Percentiles rank a stretch among this genome's conserved stretches.
Evolutionary conservation across 2,797 vertebrate genomes (phyloP).

Genomic region (Sebastes steindachneri): DNA sequence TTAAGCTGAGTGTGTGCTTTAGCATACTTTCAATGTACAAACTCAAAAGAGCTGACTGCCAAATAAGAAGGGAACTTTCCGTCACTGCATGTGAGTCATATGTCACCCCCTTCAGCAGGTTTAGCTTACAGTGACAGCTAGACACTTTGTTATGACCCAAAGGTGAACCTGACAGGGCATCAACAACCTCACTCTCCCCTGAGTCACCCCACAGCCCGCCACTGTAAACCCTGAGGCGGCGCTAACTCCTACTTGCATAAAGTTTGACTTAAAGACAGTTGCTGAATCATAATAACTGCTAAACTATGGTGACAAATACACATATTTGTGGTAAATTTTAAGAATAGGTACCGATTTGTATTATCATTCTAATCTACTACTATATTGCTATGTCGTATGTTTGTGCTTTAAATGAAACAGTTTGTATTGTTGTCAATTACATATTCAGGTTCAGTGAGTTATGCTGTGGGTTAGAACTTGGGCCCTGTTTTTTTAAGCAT

Average conservation of each 20-base stretch:
- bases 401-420: neutral
- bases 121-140: constrained; percentile 52
- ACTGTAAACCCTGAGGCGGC: constrained; percentile 23
- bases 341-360: neutral
- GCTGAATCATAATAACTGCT: constrained; percentile 4
- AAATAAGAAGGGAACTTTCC: constrained; percentile 25
- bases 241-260: constrained; percentile 6
- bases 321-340: neutral
- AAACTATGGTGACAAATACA: neutral
- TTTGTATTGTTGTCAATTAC: too few species aligned
- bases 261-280: constrained; percentile 8
- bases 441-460: neutral
- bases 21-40: neutral
- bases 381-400: neutral
- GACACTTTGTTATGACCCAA: constrained; percentile 57
- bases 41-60: constrained; percentile 47
- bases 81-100: constrained; percentile 47
- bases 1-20: neutral
- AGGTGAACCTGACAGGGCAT: constrained; percentile 59
- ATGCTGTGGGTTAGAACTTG: neutral
- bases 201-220: constrained; percentile 55
- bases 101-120: constrained; percentile 39
- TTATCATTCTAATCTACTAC: neutral
- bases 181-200: constrained; percentile 48
- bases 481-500: neutral